Evolutionary conservation across 2,113 vertebrate genomes (phyloP).

Genomic region (Eublepharis macularius): DNA sequence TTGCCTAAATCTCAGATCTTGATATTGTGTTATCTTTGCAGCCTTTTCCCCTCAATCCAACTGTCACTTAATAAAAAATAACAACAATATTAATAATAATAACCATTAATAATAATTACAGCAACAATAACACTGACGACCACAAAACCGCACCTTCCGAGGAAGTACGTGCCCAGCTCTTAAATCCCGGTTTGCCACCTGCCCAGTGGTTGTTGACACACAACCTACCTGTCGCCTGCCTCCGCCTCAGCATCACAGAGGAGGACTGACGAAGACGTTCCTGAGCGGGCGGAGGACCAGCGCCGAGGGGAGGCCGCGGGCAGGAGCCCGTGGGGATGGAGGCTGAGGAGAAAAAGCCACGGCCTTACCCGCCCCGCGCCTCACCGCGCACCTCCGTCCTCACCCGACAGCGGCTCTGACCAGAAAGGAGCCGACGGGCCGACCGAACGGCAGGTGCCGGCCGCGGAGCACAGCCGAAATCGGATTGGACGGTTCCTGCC

Average conservation of each 20-base stretch:
- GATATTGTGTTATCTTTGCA: too few species aligned
- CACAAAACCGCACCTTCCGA: too few species aligned
- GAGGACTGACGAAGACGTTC: not conserved
- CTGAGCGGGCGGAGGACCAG: not conserved
- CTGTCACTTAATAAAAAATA: too few species aligned
- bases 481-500: not conserved
- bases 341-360: not conserved
- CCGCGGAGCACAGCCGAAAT: not conserved
- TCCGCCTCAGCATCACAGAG: not conserved
- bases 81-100: too few species aligned
- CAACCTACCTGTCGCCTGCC: not conserved
- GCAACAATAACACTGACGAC: too few species aligned
- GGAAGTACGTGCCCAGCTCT: not conserved
- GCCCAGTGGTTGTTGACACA: not conserved
- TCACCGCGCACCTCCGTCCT: not conserved
- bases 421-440: not conserved
- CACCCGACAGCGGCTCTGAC: not conserved
- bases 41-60: too few species aligned
- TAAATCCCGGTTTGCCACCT: not conserved
- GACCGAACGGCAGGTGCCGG: not conserved
- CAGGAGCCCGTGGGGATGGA: not conserved
- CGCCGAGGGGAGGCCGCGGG: not conserved
- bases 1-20: too few species aligned
- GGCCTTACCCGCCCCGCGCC: conserved; percentile 18
- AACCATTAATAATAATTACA: too few species aligned